Evolutionary conservation across 2,113 vertebrate genomes (phyloP), one percentile per base, ranked within the genome.

Genomic region (Neotoma lepida): DNA sequence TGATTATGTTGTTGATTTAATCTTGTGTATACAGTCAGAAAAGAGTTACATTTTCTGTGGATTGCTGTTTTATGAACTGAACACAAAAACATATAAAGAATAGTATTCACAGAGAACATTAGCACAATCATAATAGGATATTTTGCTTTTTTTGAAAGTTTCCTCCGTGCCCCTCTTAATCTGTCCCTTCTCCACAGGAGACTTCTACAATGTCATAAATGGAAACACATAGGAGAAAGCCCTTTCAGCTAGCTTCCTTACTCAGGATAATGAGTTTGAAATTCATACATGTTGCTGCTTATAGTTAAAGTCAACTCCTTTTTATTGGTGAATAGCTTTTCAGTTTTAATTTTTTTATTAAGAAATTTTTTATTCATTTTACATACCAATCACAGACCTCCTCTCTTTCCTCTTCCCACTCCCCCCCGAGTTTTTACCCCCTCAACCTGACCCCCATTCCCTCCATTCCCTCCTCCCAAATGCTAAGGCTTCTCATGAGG

Each of bases 141-240:
- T 85, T 33, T 24, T 14, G 9, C 88, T 49, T 51, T 20, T 28
- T 10, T 0, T n/a, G 64, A 17, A 77, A 63, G 5, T 44, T 39
- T 61, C 4, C 49, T n/a, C 78, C n/a, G 1, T n/a, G 2, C 4
- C 9, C n/a, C 6, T n/a, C 35, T 15, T 18, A 44, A 22, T 4
- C 15, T 13, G 30, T 5, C 8, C 6, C 66, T 70, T 8, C 18
- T 58, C 15, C 4, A 35, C 15, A 35, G n/a, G n/a, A n/a, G n/a
- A n/a, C n/a, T 87, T 63, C 33, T 18, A 39, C 33, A 61, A 51
- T 66, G 68, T 68, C 33, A 87, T 68, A 18, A 90, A 33, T 56
- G 26, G 51, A 86, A 20, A 71, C 63, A 17, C 0, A 64, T 2
- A 61, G 35, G 35, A 35, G 35, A 20, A 7, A 30, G 68, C 20